phyloP scores from a whole-genome alignment of 2,797 vertebrate species.

The Pseudopleuronectes americanus region DNA sequence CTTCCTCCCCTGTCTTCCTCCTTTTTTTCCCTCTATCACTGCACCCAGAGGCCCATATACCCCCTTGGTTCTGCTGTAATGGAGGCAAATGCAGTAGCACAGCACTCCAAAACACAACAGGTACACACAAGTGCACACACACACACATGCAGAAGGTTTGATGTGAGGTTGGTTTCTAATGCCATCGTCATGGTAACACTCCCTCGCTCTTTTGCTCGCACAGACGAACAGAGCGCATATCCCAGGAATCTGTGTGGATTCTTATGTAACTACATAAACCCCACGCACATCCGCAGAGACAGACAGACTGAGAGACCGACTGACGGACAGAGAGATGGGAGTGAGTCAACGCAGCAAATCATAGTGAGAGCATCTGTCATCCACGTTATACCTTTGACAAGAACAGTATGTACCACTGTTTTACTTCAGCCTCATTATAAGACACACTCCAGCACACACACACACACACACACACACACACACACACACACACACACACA shows the following conservation, averaged over 20 bases:
- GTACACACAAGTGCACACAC: slow-evolving; percentile 45
- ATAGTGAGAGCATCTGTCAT: slow-evolving; percentile 74
- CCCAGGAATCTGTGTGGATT: slow-evolving; percentile 75
- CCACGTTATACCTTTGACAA: slow-evolving; percentile 70
- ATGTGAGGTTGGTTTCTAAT: slow-evolving; percentile 79
- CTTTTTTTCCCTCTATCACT: slow-evolving; percentile 13
- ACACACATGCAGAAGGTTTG: slow-evolving; percentile 59
- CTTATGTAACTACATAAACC: slow-evolving; percentile 78
- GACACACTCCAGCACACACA: slow-evolving; percentile 30
- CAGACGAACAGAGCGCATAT: slow-evolving; percentile 72
- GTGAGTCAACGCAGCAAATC: slow-evolving; percentile 72
- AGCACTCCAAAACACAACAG: slow-evolving; percentile 12
- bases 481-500: slow-evolving; percentile 35
- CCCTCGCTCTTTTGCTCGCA: slow-evolving; percentile 69
- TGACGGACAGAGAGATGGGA: slow-evolving; percentile 51
- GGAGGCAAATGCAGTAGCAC: slow-evolving; percentile 40
- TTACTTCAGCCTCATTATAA: slow-evolving; percentile 67
- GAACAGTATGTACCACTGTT: slow-evolving; percentile 70
- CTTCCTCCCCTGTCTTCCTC: neutral
- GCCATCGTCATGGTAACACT: slow-evolving; percentile 87
- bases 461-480: slow-evolving; percentile 5
- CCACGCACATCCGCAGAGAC: slow-evolving; percentile 58
- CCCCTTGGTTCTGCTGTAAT: slow-evolving; percentile 33
- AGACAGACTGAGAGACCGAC: slow-evolving; percentile 33
- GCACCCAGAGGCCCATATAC: slow-evolving; percentile 27